Percentiles rank a stretch among this genome's conserved stretches.
Evolutionary conservation across 2,888 invertebrate genomes (phyloP).

Genomic region (Eustalomyia histrio): DNA sequence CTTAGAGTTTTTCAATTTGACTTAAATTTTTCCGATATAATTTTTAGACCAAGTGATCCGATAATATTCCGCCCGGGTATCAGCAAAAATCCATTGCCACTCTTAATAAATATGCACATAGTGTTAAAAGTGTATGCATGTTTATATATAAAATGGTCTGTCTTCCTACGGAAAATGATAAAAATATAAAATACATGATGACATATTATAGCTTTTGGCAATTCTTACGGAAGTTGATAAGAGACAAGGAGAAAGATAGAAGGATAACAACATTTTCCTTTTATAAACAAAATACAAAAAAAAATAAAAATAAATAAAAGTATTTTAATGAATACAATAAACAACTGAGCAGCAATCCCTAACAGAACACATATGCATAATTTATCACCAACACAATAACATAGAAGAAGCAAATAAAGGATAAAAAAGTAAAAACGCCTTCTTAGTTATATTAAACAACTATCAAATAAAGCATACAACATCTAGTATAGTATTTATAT

Average conservation of each 20-base stretch:
- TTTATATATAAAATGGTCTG: not conserved
- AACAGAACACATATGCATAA: slow-evolving; percentile 29
- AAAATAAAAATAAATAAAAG: slow-evolving; percentile 12
- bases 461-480: slow-evolving; percentile 31
- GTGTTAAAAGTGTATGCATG: not conserved
- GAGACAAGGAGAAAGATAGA: slow-evolving; percentile 31
- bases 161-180: not conserved
- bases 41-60: too few relatives aligned
- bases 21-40: too few relatives aligned
- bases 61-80: too few relatives aligned
- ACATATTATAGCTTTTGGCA: slow-evolving; percentile 61
- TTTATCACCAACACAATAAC: slow-evolving; percentile 42
- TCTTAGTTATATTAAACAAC: slow-evolving; percentile 39
- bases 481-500: too few relatives aligned
- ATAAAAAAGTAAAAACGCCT: slow-evolving; percentile 39
- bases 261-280: slow-evolving; percentile 38
- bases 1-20: too few relatives aligned
- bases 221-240: slow-evolving; percentile 49
- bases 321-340: not conserved
- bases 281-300: not conserved
- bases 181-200: slow-evolving; percentile 40
- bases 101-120: too few relatives aligned
- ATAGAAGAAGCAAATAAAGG: slow-evolving; percentile 4
- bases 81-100: too few relatives aligned
- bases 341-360: not conserved